Percentiles rank a stretch among this genome's conserved stretches.
phyloP scores from a whole-genome alignment of 1,140 invertebrate species.

The Zaprionus camerounensis region DNA sequence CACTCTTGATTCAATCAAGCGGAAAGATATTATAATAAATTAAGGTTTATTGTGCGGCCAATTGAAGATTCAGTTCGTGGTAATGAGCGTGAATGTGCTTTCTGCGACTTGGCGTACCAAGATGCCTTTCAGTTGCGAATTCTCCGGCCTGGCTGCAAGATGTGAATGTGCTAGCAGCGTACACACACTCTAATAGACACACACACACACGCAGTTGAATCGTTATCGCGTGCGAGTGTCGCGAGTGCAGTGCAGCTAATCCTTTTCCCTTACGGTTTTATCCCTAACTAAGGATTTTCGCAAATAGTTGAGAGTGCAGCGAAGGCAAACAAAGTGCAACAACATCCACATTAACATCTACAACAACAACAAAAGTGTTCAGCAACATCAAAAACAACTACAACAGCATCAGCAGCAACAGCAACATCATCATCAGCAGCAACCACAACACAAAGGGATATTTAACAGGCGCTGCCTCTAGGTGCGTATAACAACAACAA shows the following conservation, averaged over 20 bases:
- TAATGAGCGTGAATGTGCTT: constrained; percentile 10
- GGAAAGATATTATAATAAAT: constrained; percentile 55
- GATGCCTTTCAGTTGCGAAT: constrained; percentile 49
- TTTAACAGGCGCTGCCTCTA: background rate
- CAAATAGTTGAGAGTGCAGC: constrained; percentile 25
- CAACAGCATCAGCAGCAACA: constrained; percentile 29
- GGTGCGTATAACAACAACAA: constrained; percentile 18
- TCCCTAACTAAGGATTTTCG: constrained; percentile 43
- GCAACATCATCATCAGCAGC: constrained; percentile 20
- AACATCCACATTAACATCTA: constrained; percentile 41
- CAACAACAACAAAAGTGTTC: constrained; percentile 65
- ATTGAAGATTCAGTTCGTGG: constrained; percentile 55
- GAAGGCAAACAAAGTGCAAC: constrained; percentile 39
- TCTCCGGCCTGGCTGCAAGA: constrained; percentile 10
- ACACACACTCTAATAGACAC: background rate
- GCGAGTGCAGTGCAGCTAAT: constrained; percentile 39
- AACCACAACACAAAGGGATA: background rate
- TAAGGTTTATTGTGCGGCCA: constrained; percentile 68
- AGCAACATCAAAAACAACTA: constrained; percentile 53
- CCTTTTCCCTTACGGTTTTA: constrained; percentile 44
- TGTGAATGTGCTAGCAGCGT: constrained; percentile 11
- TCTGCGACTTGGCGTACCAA: constrained; percentile 20
- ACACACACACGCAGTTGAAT: background rate
- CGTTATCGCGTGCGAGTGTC: background rate
- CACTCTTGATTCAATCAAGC: constrained; percentile 69